Base-by-base conservation (phyloP, 2,888 invertebrate species). In the Chymomyza fuscimana region DNA sequence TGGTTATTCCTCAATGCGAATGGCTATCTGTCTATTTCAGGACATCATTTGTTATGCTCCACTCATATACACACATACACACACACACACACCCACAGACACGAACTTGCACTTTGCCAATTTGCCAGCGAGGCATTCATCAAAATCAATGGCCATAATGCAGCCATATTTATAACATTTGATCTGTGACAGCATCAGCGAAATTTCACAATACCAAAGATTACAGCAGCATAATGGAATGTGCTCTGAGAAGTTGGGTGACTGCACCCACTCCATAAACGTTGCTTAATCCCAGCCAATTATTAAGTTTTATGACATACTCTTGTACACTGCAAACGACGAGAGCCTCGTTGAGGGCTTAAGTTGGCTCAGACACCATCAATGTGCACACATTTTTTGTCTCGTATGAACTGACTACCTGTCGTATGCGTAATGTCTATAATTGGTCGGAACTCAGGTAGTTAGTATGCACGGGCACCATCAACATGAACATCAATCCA, bases 151-250 rank as follows among this genome's bases (percentile, higher is more conserved):
- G 51, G 61, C 65, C 70, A 72, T 76, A 82, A 80, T 80, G 72
- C 71, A 61, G 63, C 72, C 81, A 62, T 74, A 80, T 82, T 74
- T 79, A 73, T 78, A 76, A 85, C 70, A 70, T 70, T 76, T 70
- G 81, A 78, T 46, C 12, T 46, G 40, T 46, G 40, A 12, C 40
- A 46, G 40, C 10, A 46, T 10, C 40, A 12, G 10, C 40, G 40
- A 12, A 46, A 46, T 46, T 2, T 46, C 40, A 15, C 32, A 32
- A 32, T 32, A 32, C 9, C 32, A 32, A 32, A 32, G 7, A 32
- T 32, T 32, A 32, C 32, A 32, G 32, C 32, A 1, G 7, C 32
- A 32, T 32, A 5, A 25, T 25, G 25, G 36, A 9, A 2, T 10
- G 12, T 46, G 40, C 40, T 12, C 40, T 12, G 40, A 46, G 12